Base-by-base conservation (phyloP, 2,888 invertebrate genomes). In the Troides aeacus region DNA sequence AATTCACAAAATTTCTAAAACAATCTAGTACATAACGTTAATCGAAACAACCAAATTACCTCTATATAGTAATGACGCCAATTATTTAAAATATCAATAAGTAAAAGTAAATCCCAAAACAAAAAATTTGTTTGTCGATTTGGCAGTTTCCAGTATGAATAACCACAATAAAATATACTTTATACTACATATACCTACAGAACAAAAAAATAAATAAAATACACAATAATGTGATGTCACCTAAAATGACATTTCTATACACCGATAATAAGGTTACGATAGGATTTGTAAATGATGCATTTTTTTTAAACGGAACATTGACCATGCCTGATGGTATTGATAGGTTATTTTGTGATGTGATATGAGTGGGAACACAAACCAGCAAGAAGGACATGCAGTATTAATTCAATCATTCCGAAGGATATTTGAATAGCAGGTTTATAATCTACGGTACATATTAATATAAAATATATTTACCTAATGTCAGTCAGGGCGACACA, bases 381-480 rank as follows among this genome's bases (percentile, higher is more conserved):
- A 86, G 85, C 76, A 74, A 77, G 73, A 76, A 74, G 83, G 78
- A 82, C 91, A 91, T 90, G 89, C 90, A 90, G 77, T 80, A 82
- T 78, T 78, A 86, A 90, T 90, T 90, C 90, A 89, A 87, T 85
- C 90, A 92, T 91, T 92, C 91, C 86, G 86, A 82, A 86, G 86
- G 87, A 87, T 80, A 83, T 85, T 70, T 86, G 84, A 79, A 84
- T 85, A 90, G 89, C 89, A 83, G 86, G 86, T 81, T 84, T 84
- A 86, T 85, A 84, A 82, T 86, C 86, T 88, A 88, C 84, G 78
- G 80, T 84, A 85, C 74, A 77, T 82, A 90, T 88, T 85, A 89
- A 87, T 84, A 82, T 85, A 88, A 90, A 89, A 86, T 81, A 92
- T 92, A 92, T 89, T 92, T 92, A 92, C 92, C 92, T 89, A 85